Evolutionary conservation across 1,140 invertebrate species (phyloP).

Genomic region (Cepaea nemoralis): DNA sequence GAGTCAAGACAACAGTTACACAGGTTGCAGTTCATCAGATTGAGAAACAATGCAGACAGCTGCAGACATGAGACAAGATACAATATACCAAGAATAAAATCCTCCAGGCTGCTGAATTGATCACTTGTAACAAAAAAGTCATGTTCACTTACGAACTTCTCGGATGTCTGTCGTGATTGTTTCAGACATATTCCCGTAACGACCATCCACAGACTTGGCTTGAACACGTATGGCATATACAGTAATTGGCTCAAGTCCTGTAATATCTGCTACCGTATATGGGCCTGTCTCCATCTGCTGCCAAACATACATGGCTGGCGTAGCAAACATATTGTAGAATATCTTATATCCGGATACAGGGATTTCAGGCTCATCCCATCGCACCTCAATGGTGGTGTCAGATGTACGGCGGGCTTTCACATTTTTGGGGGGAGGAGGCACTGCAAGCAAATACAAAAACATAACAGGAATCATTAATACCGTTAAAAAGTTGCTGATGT

Average conservation of each 20-base stretch:
- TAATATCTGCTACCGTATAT: constrained; percentile 78
- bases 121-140: background rate
- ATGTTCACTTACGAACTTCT: constrained; percentile 37
- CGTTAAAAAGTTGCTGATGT: too few relatives aligned
- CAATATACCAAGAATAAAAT: too few relatives aligned
- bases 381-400: constrained; percentile 90
- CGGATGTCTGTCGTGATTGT: constrained; percentile 53
- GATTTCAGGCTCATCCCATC: constrained; percentile 87
- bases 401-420: constrained; percentile 78
- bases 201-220: constrained; percentile 62
- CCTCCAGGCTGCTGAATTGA: too few relatives aligned
- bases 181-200: constrained; percentile 66
- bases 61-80: too few relatives aligned
- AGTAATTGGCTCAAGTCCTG: constrained; percentile 89
- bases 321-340: constrained; percentile 65
- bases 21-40: too few relatives aligned
- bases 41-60: too few relatives aligned
- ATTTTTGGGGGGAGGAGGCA: constrained; percentile 86
- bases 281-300: constrained; percentile 63
- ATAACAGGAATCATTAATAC: too few relatives aligned
- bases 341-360: constrained; percentile 84
- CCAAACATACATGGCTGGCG: constrained; percentile 64
- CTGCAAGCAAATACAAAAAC: constrained; percentile 49
- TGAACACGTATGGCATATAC: constrained; percentile 91
- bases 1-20: too few relatives aligned